A percentile compares a stretch with the other conserved stretches of the same genome.
These are phyloP conservation scores for Caenorhabditis becei DNA, from an alignment of 2,888 invertebrate genomes.

Conservation along the genomic window DNA sequence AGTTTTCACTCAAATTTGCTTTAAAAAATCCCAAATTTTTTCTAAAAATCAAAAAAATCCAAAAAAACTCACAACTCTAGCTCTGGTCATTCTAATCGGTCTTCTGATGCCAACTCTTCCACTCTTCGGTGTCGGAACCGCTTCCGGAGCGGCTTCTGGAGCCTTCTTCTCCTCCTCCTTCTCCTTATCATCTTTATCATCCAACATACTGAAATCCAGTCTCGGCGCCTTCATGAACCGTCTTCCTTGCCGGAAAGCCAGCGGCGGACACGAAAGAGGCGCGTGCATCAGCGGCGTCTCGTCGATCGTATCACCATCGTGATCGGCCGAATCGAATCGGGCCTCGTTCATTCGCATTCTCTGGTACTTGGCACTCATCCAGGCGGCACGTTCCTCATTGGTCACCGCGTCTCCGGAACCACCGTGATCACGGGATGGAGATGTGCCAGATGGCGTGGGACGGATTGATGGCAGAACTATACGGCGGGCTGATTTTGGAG, in stretches of 20 bases:
- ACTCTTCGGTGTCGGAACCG: background rate
- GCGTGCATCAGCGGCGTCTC: conserved; percentile 24
- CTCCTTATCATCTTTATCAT: conserved; percentile 28
- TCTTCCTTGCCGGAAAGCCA: conserved; percentile 10
- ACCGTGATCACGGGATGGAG: conserved; percentile 4
- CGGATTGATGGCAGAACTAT: conserved; percentile 2
- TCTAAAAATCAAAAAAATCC: too few species aligned
- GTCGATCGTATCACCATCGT: conserved; percentile 30
- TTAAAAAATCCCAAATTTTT: too few species aligned
- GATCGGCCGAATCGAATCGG: conserved; percentile 38
- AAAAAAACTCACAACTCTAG: too few species aligned
- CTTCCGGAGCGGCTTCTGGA: background rate
- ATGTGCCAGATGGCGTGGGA: background rate
- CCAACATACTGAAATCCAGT: conserved; percentile 53
- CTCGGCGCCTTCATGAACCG: conserved; percentile 24
- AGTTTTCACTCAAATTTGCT: too few species aligned
- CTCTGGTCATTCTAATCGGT: background rate
- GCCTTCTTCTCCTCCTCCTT: background rate
- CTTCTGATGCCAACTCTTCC: background rate
- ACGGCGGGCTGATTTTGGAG: conserved; percentile 36
- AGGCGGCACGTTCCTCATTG: conserved; percentile 20
- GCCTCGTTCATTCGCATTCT: conserved; percentile 47
- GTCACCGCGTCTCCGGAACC: conserved; percentile 38
- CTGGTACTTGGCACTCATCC: conserved; percentile 31
- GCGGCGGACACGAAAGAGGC: conserved; percentile 52